Conservation (phyloP, 2,888 invertebrate species). For the Cerceris rybyensis region DNA sequence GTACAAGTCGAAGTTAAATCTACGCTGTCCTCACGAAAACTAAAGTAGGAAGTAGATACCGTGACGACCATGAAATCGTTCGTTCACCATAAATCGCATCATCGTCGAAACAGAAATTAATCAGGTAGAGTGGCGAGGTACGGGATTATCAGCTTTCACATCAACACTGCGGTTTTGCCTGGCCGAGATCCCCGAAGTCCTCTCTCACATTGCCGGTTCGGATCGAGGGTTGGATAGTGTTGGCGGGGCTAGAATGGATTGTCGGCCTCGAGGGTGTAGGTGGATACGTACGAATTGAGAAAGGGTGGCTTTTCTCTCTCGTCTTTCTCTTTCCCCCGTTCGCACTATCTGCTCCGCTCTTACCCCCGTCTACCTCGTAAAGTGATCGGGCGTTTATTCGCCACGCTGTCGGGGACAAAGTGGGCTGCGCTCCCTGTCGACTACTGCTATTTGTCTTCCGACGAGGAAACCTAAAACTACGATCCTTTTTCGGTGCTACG, state of each 20-base stretch:
- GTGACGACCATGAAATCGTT: conserved; percentile 11
- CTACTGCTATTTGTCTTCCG: conserved; percentile 74
- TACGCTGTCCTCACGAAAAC: neutral
- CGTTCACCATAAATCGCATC: conserved; percentile 54
- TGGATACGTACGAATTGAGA: conserved; percentile 70
- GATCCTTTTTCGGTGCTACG: conserved; percentile 66
- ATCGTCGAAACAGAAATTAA: conserved; percentile 68
- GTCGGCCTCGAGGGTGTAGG: conserved; percentile 69
- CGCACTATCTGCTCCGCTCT: conserved; percentile 56
- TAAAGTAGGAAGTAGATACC: neutral
- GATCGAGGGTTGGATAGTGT: conserved; percentile 65
- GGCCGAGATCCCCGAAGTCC: conserved; percentile 63
- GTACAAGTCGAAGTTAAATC: conserved; percentile 6
- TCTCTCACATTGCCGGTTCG: conserved; percentile 31
- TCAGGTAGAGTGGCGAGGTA: conserved; percentile 65
- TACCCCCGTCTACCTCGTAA: conserved; percentile 66
- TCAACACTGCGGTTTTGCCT: conserved; percentile 66
- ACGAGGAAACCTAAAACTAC: conserved; percentile 71
- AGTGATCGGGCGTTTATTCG: conserved; percentile 76
- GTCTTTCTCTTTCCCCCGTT: conserved; percentile 46
- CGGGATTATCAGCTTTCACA: conserved; percentile 70
- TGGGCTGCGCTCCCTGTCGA: conserved; percentile 73
- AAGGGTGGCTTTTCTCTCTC: conserved; percentile 58
- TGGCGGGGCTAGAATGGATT: conserved; percentile 68
- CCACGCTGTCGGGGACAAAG: conserved; percentile 73